phyloP scores from a whole-genome alignment of 2,113 vertebrate species.

The Mixornis gularis region DNA sequence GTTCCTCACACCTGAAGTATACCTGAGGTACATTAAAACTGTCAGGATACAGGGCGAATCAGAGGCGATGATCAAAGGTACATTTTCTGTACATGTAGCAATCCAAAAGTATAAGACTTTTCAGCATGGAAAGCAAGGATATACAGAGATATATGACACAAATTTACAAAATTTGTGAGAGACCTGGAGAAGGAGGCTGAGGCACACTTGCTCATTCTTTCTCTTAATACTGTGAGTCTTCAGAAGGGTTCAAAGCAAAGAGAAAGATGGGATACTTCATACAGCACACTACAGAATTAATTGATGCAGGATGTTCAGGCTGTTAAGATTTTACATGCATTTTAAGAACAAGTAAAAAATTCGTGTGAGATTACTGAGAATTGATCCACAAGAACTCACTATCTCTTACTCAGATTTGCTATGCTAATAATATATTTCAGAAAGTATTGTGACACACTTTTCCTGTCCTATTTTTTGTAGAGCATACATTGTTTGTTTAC shows the following conservation, averaged over 20 bases:
- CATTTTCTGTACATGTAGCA: background rate
- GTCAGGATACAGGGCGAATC: background rate
- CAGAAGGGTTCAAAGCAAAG: background rate
- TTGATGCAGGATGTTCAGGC: background rate
- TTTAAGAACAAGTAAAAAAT: background rate
- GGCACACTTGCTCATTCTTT: background rate
- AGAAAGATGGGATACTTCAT: background rate
- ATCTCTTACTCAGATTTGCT: background rate
- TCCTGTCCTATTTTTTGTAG: background rate
- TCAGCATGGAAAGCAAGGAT: background rate
- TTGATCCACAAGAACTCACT: background rate
- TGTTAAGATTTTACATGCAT: background rate
- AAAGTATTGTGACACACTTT: background rate
- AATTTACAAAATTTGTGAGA: background rate
- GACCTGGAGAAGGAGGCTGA: background rate
- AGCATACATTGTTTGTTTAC: background rate
- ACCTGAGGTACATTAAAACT: background rate
- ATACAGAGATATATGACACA: background rate
- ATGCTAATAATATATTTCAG: background rate
- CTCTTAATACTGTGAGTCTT: background rate
- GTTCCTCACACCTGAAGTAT: background rate
- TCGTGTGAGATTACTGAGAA: background rate
- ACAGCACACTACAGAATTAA: background rate
- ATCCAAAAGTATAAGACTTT: background rate
- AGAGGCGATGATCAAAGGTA: background rate